Conservation (phyloP, 2,797 vertebrate genomes). For the Parotocinclus haroldoi region DNA sequence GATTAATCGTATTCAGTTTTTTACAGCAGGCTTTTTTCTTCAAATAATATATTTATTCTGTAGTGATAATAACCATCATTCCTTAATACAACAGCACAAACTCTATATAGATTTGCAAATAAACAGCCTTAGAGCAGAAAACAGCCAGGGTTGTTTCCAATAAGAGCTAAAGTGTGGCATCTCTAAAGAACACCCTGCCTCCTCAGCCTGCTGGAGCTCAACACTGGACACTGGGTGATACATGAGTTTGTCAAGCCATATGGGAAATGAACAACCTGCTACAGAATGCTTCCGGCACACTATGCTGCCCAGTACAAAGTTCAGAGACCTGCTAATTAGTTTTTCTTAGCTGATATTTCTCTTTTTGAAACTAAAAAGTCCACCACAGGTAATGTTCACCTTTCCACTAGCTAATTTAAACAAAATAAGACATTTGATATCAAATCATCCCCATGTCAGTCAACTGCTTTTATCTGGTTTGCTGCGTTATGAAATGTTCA, state of each 20-base stretch:
- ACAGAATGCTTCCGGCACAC: conserved; percentile 1
- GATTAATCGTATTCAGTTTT: no score
- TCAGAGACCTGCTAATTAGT: not conserved
- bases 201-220: conserved; percentile 53
- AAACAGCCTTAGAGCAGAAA: not conserved
- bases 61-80: no score
- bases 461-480: not conserved
- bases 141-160: conserved; percentile 50
- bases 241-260: conserved; percentile 3
- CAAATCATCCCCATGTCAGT: not conserved
- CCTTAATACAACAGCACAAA: no score
- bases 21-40: no score
- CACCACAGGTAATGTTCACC: not conserved
- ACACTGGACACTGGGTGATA: conserved; percentile 37
- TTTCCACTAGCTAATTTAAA: not conserved
- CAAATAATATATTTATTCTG: no score
- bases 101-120: no score
- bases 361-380: not conserved
- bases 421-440: not conserved
- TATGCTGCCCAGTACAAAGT: not conserved
- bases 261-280: conserved; percentile 2
- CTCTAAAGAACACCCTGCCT: conserved; percentile 54
- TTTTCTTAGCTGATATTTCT: not conserved
- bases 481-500: not conserved
- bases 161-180: conserved; percentile 54